A percentile compares a stretch with the other conserved stretches of the same genome.
Conservation (phyloP, 2,888 invertebrate genomes). For the Sipha maydis region DNA sequence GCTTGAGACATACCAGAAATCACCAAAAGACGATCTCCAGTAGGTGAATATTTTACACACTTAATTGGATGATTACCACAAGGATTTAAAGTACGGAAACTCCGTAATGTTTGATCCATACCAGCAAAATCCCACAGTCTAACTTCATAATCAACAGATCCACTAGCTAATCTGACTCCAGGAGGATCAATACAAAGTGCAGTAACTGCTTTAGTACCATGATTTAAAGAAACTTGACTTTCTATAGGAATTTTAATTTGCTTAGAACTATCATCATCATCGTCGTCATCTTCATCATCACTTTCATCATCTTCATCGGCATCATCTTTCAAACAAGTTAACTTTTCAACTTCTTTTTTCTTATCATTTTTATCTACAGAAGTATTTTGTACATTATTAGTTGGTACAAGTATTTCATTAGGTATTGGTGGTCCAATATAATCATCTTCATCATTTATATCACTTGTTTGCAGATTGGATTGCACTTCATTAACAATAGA, state of each 20-base stretch:
- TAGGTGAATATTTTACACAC: conserved; percentile 88
- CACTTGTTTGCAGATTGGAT: conserved; percentile 20
- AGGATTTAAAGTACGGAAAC: conserved; percentile 92
- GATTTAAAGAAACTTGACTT: conserved; percentile 85
- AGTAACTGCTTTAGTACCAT: conserved; percentile 89
- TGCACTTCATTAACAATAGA: conserved; percentile 11
- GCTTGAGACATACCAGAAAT: conserved; percentile 92
- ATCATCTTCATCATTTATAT: conserved; percentile 32
- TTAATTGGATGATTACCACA: conserved; percentile 96
- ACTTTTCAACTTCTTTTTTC: conserved; percentile 12
- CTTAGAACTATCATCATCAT: conserved; percentile 67
- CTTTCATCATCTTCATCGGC: conserved; percentile 66
- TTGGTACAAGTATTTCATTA: neutral
- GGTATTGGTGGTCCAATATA: conserved; percentile 68
- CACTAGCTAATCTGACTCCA: conserved; percentile 89
- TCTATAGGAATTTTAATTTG: conserved; percentile 73
- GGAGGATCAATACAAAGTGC: conserved; percentile 93
- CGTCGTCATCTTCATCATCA: conserved; percentile 70
- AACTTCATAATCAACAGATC: conserved; percentile 95
- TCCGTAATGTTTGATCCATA: conserved; percentile 92
- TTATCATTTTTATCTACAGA: neutral
- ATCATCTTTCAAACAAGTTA: conserved; percentile 19
- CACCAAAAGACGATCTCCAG: conserved; percentile 93
- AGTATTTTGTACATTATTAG: conserved; percentile 3
- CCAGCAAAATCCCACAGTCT: conserved; percentile 99